These are phyloP conservation scores for Desmophyllum pertusum DNA, from an alignment of 92 coral and sea anemone species.

Conservation along the genomic window DNA sequence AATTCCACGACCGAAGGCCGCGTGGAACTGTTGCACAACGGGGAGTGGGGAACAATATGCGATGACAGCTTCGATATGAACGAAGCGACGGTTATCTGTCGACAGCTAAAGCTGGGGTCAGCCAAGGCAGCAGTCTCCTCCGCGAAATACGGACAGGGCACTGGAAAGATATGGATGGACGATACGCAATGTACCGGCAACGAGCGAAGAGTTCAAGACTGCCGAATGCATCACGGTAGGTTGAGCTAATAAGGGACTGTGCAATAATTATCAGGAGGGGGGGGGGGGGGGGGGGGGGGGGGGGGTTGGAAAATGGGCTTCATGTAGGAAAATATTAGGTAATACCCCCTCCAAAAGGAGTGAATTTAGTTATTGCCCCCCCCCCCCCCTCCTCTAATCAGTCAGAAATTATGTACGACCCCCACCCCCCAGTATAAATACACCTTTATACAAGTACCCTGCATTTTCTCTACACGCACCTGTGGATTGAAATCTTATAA, in stretches of 20 bases:
- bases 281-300: no score
- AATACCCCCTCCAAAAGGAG: no score
- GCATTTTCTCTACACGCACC: no score
- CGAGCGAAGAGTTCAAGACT: conserved; percentile 74
- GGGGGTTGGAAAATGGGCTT: no score
- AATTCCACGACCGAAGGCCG: conserved; percentile 75
- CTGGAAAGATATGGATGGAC: conserved; percentile 75
- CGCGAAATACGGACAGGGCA: conserved; percentile 69
- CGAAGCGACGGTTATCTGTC: conserved; percentile 82
- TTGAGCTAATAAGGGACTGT: background rate
- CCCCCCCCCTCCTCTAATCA: no score
- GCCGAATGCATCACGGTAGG: conserved; percentile 68
- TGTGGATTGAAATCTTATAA: no score
- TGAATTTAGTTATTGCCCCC: no score
- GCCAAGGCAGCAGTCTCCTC: conserved; percentile 29
- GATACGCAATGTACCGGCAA: conserved; percentile 76
- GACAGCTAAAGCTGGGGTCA: conserved; percentile 80
- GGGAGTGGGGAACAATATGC: conserved; percentile 94
- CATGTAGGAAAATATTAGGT: no score
- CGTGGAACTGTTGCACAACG: conserved; percentile 71
- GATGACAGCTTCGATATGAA: conserved; percentile 76
- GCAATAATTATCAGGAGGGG: no score
- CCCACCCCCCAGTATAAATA: no score
- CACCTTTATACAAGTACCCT: no score
- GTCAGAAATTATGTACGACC: no score